A percentile compares a stretch with the other conserved stretches of the same genome.
Evolutionary conservation across 1,140 invertebrate species (phyloP).

Genomic region (Procambarus virginalis): DNA sequence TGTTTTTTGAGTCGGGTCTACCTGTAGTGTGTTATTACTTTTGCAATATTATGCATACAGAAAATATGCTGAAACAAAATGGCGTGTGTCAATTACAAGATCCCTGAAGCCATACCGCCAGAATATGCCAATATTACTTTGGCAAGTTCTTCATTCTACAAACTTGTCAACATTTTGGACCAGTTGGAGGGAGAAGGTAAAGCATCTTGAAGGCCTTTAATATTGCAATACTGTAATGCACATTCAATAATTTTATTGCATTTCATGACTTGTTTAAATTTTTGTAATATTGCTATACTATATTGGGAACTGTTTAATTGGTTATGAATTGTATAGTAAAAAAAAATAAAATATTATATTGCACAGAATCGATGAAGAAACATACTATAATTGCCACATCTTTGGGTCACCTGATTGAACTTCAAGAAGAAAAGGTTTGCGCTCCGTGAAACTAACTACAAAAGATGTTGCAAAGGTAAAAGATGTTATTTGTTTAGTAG

Average conservation of each 20-base stretch:
- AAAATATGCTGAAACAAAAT: background rate
- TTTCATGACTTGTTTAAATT: too few relatives aligned
- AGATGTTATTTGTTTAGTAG: background rate
- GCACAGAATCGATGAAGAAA: constrained; percentile 28
- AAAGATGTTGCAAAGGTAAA: constrained; percentile 36
- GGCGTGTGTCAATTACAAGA: constrained; percentile 13
- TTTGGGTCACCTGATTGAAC: constrained; percentile 32
- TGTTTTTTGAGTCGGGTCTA: too few relatives aligned
- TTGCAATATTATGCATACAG: too few relatives aligned
- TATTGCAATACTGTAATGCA: too few relatives aligned
- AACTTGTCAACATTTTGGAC: background rate
- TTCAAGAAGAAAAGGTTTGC: constrained; percentile 5
- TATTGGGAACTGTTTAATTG: too few relatives aligned
- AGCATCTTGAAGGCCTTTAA: too few relatives aligned
- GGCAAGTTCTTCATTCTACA: constrained; percentile 16
- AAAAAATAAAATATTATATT: background rate
- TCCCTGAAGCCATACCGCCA: background rate
- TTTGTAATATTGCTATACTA: too few relatives aligned
- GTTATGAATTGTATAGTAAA: too few relatives aligned
- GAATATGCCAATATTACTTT: background rate
- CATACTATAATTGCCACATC: constrained; percentile 22
- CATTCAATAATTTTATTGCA: too few relatives aligned
- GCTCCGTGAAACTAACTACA: background rate
- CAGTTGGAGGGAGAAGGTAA: background rate
- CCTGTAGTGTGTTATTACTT: too few relatives aligned